Conservation (phyloP, 2,113 vertebrate genomes). For the Carollia perspicillata region DNA sequence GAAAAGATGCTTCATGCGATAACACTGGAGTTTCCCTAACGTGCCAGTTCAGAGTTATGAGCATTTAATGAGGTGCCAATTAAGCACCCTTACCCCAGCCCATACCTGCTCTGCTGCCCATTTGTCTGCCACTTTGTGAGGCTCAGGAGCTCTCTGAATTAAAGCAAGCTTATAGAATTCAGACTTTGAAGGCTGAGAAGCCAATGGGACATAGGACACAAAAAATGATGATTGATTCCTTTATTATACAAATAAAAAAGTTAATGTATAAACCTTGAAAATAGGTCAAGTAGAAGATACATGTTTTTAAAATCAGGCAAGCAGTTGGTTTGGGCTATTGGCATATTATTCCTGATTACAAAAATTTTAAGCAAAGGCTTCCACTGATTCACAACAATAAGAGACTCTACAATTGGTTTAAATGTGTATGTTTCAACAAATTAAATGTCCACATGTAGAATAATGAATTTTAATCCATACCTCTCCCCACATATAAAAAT, state of each 20-base stretch:
- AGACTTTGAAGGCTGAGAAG: neutral
- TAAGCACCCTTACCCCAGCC: neutral
- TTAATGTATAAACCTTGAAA: neutral
- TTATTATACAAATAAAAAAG: constrained; percentile 47
- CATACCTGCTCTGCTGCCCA: neutral
- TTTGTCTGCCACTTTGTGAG: neutral
- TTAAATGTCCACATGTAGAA: constrained; percentile 7
- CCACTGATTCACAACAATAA: neutral
- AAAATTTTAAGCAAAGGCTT: neutral
- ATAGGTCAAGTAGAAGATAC: neutral
- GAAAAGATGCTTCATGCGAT: neutral
- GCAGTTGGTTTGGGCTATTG: neutral
- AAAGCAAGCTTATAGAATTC: neutral
- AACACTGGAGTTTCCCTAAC: neutral
- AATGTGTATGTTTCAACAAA: neutral
- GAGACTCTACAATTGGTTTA: neutral
- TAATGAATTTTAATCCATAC: constrained; percentile 4
- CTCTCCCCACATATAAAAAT: neutral
- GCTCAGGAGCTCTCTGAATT: neutral
- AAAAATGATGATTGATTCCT: neutral
- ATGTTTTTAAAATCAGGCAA: neutral
- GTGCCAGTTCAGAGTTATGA: neutral
- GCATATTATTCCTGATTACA: neutral
- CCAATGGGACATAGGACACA: neutral
- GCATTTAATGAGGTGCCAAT: neutral